phyloP scores from a whole-genome alignment of 2,888 invertebrate genomes.

The Archips crataeganus region DNA sequence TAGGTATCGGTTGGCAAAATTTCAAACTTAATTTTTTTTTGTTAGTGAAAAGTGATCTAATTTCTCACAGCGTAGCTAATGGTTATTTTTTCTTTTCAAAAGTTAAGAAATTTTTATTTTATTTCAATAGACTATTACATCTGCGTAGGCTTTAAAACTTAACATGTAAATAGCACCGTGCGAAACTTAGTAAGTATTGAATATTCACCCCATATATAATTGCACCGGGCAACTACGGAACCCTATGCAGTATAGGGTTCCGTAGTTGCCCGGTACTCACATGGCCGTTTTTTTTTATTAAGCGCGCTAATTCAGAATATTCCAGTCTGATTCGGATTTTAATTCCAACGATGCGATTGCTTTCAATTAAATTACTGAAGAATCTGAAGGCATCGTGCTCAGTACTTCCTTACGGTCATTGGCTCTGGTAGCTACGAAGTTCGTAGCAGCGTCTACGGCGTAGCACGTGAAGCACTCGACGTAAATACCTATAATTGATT shows the following conservation, averaged over 20 bases:
- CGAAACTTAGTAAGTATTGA: no score
- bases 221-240: constrained; percentile 12
- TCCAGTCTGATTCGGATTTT: constrained; percentile 21
- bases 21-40: no score
- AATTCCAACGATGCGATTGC: constrained; percentile 27
- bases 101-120: no score
- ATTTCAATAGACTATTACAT: no score
- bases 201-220: no score
- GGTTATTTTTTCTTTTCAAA: no score
- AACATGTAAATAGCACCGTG: no score
- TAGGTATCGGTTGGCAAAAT: no score
- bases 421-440: not conserved
- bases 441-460: constrained; percentile 34
- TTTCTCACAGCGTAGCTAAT: no score
- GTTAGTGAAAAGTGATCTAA: no score
- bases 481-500: not conserved
- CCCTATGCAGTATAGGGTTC: not conserved
- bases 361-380: constrained; percentile 21
- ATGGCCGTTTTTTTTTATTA: constrained; percentile 33
- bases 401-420: constrained; percentile 1
- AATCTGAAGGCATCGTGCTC: not conserved
- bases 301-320: constrained; percentile 32
- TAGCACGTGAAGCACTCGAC: constrained; percentile 24
- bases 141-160: no score
- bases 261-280: not conserved